phyloP scores from a whole-genome alignment of 2,113 vertebrate species.

The Bettongia penicillata region DNA sequence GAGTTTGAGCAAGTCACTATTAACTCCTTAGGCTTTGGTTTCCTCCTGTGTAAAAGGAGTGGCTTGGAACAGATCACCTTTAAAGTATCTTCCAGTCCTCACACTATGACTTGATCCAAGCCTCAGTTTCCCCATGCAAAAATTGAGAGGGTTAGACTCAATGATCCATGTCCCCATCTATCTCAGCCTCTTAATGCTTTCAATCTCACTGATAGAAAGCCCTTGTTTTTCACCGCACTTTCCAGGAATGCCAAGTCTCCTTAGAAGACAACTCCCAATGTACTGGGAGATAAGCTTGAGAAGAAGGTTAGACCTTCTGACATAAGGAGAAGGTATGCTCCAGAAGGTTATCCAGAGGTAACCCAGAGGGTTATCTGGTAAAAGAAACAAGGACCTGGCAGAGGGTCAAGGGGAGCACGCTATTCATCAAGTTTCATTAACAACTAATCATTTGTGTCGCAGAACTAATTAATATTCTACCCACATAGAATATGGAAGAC shows the following conservation, averaged over 20 bases:
- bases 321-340: neutral
- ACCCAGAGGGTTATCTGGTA: too few relatives aligned
- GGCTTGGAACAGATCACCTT: neutral
- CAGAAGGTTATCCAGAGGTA: too few relatives aligned
- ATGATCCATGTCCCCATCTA: neutral
- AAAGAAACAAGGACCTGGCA: neutral
- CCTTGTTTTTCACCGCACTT: neutral
- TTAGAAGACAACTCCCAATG: neutral
- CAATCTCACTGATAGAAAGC: neutral
- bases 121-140: neutral
- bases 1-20: neutral
- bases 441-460: neutral
- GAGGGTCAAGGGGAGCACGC: neutral
- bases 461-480: neutral
- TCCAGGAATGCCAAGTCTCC: neutral
- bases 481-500: neutral
- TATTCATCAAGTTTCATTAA: neutral
- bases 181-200: neutral
- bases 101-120: neutral
- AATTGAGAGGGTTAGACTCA: neutral
- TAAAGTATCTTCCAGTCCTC: neutral
- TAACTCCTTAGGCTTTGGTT: neutral
- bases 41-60: neutral
- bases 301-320: neutral
- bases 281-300: neutral